A percentile compares a stretch with the other conserved stretches of the same genome.
Conservation (phyloP, 2,113 vertebrate species). For the Bubo bubo region DNA sequence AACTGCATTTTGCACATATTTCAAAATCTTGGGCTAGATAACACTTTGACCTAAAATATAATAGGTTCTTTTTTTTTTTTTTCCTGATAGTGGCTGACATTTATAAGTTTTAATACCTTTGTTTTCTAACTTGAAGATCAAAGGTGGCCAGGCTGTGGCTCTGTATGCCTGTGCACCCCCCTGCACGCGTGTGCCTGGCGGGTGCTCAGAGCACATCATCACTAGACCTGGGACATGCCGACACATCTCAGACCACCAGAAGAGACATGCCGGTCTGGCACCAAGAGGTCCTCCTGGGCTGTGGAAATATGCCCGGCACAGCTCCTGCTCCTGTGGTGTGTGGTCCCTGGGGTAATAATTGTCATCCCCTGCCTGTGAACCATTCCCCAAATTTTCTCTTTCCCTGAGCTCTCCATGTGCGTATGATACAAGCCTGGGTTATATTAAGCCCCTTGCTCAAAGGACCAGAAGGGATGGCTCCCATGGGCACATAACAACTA, state of each 20-base stretch:
- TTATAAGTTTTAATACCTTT: neutral
- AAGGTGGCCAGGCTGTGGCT: neutral
- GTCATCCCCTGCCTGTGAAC: neutral
- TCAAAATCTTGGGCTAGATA: constrained; percentile 50
- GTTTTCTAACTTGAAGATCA: neutral
- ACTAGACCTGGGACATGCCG: neutral
- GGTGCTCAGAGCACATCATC: neutral
- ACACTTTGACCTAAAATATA: constrained; percentile 30
- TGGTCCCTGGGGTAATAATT: neutral
- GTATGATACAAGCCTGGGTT: neutral
- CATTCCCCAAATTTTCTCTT: neutral
- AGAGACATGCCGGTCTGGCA: neutral
- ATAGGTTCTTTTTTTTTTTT: neutral
- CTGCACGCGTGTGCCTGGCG: neutral
- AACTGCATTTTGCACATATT: constrained; percentile 23
- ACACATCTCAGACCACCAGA: neutral
- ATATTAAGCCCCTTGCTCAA: neutral
- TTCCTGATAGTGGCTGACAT: neutral
- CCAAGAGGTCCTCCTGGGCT: neutral
- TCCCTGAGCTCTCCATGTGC: neutral
- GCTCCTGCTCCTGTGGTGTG: neutral
- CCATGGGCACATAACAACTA: neutral
- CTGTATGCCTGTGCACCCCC: rapidly evolving
- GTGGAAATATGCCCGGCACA: rapidly evolving
- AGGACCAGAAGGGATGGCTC: neutral